These are phyloP conservation scores for Synergus umbraculus DNA, from an alignment of 2,888 invertebrate genomes.

Conservation along the genomic window DNA sequence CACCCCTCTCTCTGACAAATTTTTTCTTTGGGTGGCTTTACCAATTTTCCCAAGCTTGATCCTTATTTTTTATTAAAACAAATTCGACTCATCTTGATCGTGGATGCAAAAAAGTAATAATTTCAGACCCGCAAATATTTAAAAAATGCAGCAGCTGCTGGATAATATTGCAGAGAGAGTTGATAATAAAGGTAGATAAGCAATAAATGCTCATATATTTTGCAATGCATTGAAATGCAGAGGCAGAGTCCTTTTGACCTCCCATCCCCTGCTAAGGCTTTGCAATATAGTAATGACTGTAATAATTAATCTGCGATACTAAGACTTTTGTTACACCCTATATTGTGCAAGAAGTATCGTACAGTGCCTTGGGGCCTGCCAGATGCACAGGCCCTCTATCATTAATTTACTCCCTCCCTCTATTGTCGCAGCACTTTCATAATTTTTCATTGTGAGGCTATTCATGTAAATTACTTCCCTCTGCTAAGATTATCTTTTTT, in stretches of 20 bases:
- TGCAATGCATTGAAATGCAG: not conserved
- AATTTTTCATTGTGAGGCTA: not conserved
- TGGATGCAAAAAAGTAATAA: not conserved
- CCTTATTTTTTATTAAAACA: no score
- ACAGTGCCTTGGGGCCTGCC: not conserved
- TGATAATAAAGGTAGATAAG: not conserved
- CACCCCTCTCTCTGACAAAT: no score
- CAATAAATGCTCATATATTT: not conserved
- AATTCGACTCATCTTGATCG: not conserved
- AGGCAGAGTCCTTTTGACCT: not conserved
- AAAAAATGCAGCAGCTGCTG: not conserved
- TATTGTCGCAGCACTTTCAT: not conserved
- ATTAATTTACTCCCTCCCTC: constrained; percentile 10
- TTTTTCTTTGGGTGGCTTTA: no score
- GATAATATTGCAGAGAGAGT: not conserved
- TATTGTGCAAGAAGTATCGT: constrained; percentile 6
- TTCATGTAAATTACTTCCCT: constrained; percentile 4
- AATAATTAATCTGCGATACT: constrained; percentile 2
- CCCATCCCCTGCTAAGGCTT: not conserved
- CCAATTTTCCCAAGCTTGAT: no score
- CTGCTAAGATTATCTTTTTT: not conserved
- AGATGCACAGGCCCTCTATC: not conserved
- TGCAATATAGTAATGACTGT: not conserved
- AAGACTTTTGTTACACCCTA: constrained; percentile 14
- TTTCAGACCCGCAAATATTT: not conserved